Evolutionary conservation across 2,888 invertebrate species (phyloP).

Genomic region (Mimumesa dahlbomi): DNA sequence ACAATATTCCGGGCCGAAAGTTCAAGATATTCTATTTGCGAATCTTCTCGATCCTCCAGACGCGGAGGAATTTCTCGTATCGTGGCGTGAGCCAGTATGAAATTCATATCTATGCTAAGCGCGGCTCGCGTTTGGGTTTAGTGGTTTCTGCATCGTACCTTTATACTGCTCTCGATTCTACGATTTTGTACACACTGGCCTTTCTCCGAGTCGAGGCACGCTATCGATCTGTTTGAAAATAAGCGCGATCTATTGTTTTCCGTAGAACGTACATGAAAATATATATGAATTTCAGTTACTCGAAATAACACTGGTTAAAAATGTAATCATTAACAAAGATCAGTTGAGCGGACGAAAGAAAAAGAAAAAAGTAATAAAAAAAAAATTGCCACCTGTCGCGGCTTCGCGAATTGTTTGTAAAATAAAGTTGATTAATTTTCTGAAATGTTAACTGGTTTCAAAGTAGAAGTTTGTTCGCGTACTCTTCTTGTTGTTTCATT

Average conservation of each 20-base stretch:
- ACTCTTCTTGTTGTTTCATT: neutral
- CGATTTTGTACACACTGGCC: slow-evolving; percentile 55
- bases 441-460: no score
- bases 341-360: neutral
- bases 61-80: slow-evolving; percentile 62
- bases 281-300: no score
- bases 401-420: neutral
- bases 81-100: slow-evolving; percentile 59
- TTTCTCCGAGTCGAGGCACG: slow-evolving; percentile 12
- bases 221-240: no score
- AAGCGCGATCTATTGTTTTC: no score
- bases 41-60: slow-evolving; percentile 59
- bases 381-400: neutral
- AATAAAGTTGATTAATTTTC: no score
- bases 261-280: no score
- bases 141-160: slow-evolving; percentile 57
- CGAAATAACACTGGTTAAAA: no score
- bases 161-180: slow-evolving; percentile 59
- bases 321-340: no score
- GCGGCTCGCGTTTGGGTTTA: slow-evolving; percentile 62
- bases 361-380: neutral
- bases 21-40: slow-evolving; percentile 63
- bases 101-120: slow-evolving; percentile 75
- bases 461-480: no score
- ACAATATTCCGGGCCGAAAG: slow-evolving; percentile 52